A percentile compares a stretch with the other conserved stretches of the same genome.
Evolutionary conservation across 1,140 invertebrate genomes (phyloP).

Genomic region (Ostrea edulis): DNA sequence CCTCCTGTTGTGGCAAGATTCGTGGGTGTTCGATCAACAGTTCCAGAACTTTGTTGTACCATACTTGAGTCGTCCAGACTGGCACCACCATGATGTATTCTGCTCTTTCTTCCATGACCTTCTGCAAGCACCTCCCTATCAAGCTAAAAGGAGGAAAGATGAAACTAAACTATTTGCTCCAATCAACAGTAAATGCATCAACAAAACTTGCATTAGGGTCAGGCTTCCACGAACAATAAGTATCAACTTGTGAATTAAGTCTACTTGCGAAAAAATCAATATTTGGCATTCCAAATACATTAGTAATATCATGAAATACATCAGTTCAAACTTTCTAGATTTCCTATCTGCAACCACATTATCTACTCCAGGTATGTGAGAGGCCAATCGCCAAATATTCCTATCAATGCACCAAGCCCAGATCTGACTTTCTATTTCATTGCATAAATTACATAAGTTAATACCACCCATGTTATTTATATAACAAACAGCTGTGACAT

Average conservation of each 20-base stretch:
- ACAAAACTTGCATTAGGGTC: conserved; percentile 55
- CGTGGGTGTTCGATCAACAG: conserved; percentile 46
- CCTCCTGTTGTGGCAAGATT: conserved; percentile 3
- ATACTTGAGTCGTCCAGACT: conserved; percentile 52
- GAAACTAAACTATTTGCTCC: too few species aligned
- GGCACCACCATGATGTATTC: conserved; percentile 49
- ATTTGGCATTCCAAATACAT: conserved; percentile 31
- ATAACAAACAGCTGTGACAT: conserved; percentile 57
- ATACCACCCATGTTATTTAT: conserved; percentile 62
- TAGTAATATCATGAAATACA: conserved; percentile 48
- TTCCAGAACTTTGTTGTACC: conserved; percentile 46
- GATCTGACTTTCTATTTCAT: conserved; percentile 54
- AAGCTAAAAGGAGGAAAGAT: too few species aligned
- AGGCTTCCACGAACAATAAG: conserved; percentile 59
- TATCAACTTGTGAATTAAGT: conserved; percentile 53
- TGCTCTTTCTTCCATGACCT: conserved; percentile 52
- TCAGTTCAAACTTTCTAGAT: conserved; percentile 47
- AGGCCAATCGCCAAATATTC: conserved; percentile 53
- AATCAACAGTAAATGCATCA: too few species aligned
- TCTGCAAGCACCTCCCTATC: conserved; percentile 46
- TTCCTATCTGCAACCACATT: conserved; percentile 54
- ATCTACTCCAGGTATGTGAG: conserved; percentile 53
- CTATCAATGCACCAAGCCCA: conserved; percentile 58
- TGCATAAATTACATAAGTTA: conserved; percentile 42
- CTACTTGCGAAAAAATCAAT: conserved; percentile 65